phyloP scores from a whole-genome alignment of 2,888 invertebrate species.

The Scaptomyza caliginosa region DNA sequence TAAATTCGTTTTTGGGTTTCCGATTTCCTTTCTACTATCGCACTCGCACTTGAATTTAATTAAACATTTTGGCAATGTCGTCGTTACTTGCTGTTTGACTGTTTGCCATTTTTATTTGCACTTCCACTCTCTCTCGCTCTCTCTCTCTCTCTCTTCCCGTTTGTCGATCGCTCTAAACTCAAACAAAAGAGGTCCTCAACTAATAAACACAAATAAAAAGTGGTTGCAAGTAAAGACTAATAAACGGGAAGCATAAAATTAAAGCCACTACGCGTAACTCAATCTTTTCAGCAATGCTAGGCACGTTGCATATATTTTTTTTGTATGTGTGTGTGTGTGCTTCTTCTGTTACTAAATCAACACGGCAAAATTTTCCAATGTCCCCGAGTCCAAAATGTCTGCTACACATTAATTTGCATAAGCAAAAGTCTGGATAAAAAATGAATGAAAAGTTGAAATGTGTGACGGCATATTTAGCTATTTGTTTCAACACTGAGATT shows the following conservation, averaged over 20 bases:
- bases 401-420: slow-evolving; percentile 50
- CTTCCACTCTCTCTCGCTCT: background rate
- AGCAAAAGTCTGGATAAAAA: slow-evolving; percentile 30
- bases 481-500: slow-evolving; percentile 46
- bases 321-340: slow-evolving; percentile 18
- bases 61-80: slow-evolving; percentile 68
- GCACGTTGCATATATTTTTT: slow-evolving; percentile 54
- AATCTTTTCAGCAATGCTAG: slow-evolving; percentile 57
- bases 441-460: slow-evolving; percentile 22
- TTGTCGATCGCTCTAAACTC: slow-evolving; percentile 3
- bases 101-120: slow-evolving; percentile 41
- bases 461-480: slow-evolving; percentile 55
- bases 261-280: slow-evolving; percentile 62
- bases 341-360: slow-evolving; percentile 69
- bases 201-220: slow-evolving; percentile 46
- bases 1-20: slow-evolving; percentile 71
- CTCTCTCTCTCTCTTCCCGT: background rate
- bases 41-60: slow-evolving; percentile 56
- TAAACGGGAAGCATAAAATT: slow-evolving; percentile 22
- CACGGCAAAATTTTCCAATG: slow-evolving; percentile 37
- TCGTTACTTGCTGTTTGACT: slow-evolving; percentile 3
- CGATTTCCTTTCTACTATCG: slow-evolving; percentile 58
- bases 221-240: slow-evolving; percentile 14
- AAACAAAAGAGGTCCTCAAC: slow-evolving; percentile 12
- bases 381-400: slow-evolving; percentile 35